Evolutionary conservation across 92 coral and sea anemone genomes (phyloP), one percentile per base, ranked within the genome.

Genomic region (Scolanthus callimorphus): DNA sequence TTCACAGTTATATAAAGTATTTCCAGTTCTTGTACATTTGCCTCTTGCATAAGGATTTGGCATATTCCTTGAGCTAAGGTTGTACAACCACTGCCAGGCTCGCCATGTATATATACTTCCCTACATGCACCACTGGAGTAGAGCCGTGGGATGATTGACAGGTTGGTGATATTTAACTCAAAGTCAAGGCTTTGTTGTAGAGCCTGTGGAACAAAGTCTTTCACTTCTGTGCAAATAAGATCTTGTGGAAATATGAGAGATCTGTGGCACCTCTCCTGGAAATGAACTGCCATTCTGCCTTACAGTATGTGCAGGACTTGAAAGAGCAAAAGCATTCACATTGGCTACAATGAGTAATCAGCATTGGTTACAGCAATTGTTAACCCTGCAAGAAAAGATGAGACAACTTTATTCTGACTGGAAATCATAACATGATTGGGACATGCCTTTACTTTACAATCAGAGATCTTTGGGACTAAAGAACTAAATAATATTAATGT

Each of bases 1-100:
- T 79, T 58, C 34, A 91, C 55, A 24, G 64, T 56, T 10, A 84
- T 21, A 55, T 57, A 82, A 8, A 80, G 43, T 20, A 88, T 63
- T 39, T 88, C 79, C 2, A 80, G 62, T 59, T 58, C 30, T 38
- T 44, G 28, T 30, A 67, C 44, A 37, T 43, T 58, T 2, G 48
- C 39, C 4, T 54, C 51, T 24, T 39, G 26, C 25, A 85, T 47
- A 15, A 84, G 56, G 15, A 59, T 39, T 41, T 71, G 66, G 62
- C 85, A 64, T 24, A 84, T 17, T 22, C 80, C 81, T 51, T 76
- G 76, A 43, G 79, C 61, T 27, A 80, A 59, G 20, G 96, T 80
- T 17, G 92, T 67, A 11, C 89, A 69, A 15, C 97, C 97, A 69
- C 92, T 88, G 13, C 97, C 97, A 44, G 86, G 91, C 27, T 84